phyloP scores from a whole-genome alignment of 2,797 vertebrate species.

The Paedocypris micromegethes region DNA sequence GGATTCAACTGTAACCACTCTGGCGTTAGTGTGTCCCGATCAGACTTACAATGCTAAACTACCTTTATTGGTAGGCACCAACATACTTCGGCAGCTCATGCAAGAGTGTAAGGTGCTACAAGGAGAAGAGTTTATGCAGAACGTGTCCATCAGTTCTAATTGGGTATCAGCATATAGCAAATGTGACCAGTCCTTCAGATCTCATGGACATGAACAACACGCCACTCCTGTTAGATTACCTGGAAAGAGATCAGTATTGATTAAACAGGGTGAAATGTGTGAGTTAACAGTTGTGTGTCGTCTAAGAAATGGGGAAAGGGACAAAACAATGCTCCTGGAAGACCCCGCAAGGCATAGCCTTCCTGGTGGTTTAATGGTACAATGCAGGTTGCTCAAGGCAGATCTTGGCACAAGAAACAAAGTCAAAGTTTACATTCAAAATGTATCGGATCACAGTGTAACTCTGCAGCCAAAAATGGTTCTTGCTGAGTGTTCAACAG shows the following conservation, averaged over 20 bases:
- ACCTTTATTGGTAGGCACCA: background rate
- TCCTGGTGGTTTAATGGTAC: background rate
- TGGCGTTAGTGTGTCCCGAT: background rate
- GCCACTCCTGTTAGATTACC: background rate
- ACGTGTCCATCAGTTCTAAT: background rate
- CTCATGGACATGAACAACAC: background rate
- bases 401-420: background rate
- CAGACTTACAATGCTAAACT: background rate
- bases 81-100: background rate
- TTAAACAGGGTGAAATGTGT: constrained; percentile 1
- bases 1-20: background rate
- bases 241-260: background rate
- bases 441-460: constrained; percentile 4
- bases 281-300: background rate
- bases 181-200: background rate
- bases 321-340: background rate
- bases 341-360: background rate
- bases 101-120: background rate
- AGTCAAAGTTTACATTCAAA: background rate
- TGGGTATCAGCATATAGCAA: background rate
- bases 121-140: background rate
- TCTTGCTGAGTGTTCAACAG: constrained; percentile 4
- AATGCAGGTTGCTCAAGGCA: background rate
- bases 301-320: background rate
- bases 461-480: constrained; percentile 3